Conservation (phyloP, 2,113 vertebrate species). For the Sciurus niger region DNA sequence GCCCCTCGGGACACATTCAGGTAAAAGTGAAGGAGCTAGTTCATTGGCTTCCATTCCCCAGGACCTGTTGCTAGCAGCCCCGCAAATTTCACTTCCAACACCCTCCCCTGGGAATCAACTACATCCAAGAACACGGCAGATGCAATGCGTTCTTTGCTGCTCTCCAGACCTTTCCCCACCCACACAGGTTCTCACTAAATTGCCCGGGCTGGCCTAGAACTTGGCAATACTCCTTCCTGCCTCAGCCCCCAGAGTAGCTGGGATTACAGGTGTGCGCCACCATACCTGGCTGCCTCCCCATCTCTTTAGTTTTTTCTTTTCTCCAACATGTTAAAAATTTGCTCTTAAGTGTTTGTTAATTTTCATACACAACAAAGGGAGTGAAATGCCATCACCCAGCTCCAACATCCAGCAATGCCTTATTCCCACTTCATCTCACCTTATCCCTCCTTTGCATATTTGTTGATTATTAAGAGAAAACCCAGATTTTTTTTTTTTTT, state of each 20-base stretch:
- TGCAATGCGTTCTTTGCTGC: not conserved
- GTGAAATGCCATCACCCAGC: not conserved
- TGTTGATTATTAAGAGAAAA: conserved; percentile 38
- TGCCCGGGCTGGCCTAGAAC: too few relatives aligned
- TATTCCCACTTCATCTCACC: not conserved
- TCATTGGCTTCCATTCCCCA: not conserved
- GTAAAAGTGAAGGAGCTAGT: not conserved
- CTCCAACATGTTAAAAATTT: not conserved
- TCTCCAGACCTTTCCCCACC: too few relatives aligned
- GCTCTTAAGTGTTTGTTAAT: not conserved
- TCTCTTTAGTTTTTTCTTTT: not conserved
- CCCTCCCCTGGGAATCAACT: not conserved
- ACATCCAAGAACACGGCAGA: not conserved
- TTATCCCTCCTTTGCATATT: not conserved
- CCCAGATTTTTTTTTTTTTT: not conserved
- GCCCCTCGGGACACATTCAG: not conserved
- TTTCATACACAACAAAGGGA: not conserved
- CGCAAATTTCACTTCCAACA: not conserved
- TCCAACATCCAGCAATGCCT: not conserved
- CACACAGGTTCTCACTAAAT: too few relatives aligned
- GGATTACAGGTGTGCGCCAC: too few relatives aligned
- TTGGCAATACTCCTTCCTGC: too few relatives aligned
- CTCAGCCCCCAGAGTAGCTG: too few relatives aligned
- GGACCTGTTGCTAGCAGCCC: not conserved
- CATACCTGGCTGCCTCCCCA: not conserved